Percentiles rank a stretch among this genome's conserved stretches.
Conservation (phyloP, 2,888 invertebrate species). For the Heliconius sara region DNA sequence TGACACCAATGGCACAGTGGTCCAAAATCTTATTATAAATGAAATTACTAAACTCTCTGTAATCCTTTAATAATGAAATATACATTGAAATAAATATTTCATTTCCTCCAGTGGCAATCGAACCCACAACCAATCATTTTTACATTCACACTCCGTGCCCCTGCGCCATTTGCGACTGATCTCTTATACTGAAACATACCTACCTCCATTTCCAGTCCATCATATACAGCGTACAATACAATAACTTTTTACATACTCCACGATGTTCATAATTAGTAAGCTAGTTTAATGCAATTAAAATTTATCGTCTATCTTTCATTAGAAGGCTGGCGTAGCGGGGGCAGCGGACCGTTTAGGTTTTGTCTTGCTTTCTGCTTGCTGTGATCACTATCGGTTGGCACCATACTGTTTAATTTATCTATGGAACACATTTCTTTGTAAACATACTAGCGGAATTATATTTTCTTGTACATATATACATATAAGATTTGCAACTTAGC, state of each 20-base stretch:
- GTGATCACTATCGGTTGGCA: conserved; percentile 61
- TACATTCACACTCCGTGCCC: no score
- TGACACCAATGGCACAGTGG: conserved; percentile 92
- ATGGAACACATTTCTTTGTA: conserved; percentile 43
- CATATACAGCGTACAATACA: conserved; percentile 3
- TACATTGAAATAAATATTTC: no score
- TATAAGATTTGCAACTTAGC: neutral
- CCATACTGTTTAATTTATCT: conserved; percentile 65
- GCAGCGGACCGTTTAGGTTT: conserved; percentile 61
- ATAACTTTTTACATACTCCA: conserved; percentile 12
- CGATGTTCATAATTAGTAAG: conserved; percentile 61
- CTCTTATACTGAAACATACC: neutral
- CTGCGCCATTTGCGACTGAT: no score
- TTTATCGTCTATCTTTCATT: conserved; percentile 74
- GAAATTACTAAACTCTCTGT: conserved; percentile 88
- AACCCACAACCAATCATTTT: no score
- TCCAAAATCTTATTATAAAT: conserved; percentile 89
- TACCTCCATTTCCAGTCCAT: neutral
- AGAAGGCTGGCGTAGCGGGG: conserved; percentile 61
- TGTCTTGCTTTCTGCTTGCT: conserved; percentile 69
- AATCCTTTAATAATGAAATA: no score
- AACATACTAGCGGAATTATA: conserved; percentile 3
- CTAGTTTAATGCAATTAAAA: conserved; percentile 70
- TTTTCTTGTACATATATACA: neutral
- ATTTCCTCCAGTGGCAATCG: no score